Base-by-base conservation (phyloP, 2,113 vertebrate genomes). In the Psephotus haematonotus region DNA sequence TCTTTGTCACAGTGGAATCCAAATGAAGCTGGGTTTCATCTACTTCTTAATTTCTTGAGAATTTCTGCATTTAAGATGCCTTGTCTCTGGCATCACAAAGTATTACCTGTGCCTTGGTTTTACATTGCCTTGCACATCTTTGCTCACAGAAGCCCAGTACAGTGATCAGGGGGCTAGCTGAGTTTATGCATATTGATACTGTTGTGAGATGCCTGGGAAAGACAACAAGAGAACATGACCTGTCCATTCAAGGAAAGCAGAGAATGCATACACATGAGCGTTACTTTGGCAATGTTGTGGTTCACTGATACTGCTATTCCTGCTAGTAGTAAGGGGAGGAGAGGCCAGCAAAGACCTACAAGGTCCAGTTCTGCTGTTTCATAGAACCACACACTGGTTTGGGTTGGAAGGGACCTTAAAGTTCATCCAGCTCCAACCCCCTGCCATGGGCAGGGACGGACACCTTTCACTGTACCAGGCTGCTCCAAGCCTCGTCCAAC, bases 221-320 rank as follows among this genome's bases (percentile, higher is more conserved):
- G 44, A 31, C 64, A 46, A 25, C 16, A 70, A 35, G 28, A 63
- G 37, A 83, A 57, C 13, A 25, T 13, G n/a, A 63, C 35, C 41
- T 46, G 60, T 20, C 62, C 5, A 1, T 55, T 68, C 52, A 50
- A 53, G 31, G 37, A 62, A 82, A 67, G 31, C 33, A 57, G 25
- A 60, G 39, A 47, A 65, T 9, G 28, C 17, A 41, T 16, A 11
- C 52, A 68, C 17, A 31, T 1, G 12, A 12, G 53, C 0, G 0
- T 49, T 49, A 44, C 20, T 49, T 72, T 68, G 41, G 31, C 50
- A 67, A 46, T 37, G 16, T 28, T 71, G 33, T 49, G 35, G 64
- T 27, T 24, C 39, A 72, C 20, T 1, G 1, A 52, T 25, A n/a
- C 22, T 53, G 37, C 28, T 79, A 3, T 37, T 63, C 43, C 47